Base-by-base conservation (phyloP, 1,140 invertebrate species). In the Caenorhabditis brenneri region DNA sequence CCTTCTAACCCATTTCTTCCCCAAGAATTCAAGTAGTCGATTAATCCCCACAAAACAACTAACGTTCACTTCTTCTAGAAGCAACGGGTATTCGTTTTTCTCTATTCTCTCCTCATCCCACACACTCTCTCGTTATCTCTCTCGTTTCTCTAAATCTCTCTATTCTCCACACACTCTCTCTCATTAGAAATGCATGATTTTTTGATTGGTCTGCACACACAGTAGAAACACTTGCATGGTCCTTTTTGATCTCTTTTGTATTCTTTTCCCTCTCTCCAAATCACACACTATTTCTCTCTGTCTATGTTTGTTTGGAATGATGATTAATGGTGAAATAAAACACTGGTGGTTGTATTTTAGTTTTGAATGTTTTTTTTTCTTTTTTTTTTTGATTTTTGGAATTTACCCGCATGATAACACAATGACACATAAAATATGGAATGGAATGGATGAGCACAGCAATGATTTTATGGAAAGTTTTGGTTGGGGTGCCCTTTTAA, bases 281-380 rank as follows among this genome's bases (percentile, higher is more conserved):
- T 19, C 58, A 65, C 58, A 65, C 58, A 65, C 58, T 36, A 29
- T 36, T 16, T 36, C 58, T 36, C 31, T n/a, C 15, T 65, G 12
- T 33, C 12, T 65, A 5, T 36, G 9, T 36, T 10, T 19, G 7
- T 74, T 27, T 74, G 65, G 65, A 74, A 74, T 74, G 65, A 74
- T 74, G 65, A 36, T 74, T 33, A 74, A 74, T 74, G n/a, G n/a
- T n/a, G n/a, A n/a, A n/a, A n/a, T n/a, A n/a, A 74, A 74, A 74
- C 65, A 74, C 65, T 74, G 65, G 65, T 74, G 65, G 36, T 74
- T 74, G 65, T 74, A n/a, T n/a, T n/a, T 74, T 42, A 74, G 65
- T 74, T 74, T 80, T 36, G 51, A 80, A 80, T 80, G 79, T 39
- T 80, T n/a, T 12, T 51, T 55, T 51, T 39, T 79, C 4, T 51